Percentiles rank a stretch among this genome's conserved stretches.
Conservation (phyloP, 2,888 invertebrate genomes). For the Frankliniella intonsa region DNA sequence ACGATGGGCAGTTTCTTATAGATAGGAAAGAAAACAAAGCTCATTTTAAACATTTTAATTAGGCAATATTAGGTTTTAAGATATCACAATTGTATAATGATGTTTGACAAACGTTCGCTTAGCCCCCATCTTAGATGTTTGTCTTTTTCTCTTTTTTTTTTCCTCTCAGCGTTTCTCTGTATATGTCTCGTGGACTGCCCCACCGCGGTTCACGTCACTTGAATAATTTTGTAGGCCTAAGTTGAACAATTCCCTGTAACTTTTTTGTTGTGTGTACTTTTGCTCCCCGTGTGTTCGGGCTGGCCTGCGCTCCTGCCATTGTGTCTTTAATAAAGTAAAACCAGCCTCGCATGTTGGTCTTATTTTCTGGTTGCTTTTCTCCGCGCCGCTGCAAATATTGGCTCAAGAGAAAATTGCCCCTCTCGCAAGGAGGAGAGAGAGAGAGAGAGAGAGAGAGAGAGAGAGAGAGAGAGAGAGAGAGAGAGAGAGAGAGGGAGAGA, state of each 20-base stretch:
- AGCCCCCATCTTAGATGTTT: neutral
- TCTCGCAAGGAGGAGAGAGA: neutral
- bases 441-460: neutral
- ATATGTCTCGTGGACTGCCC: neutral
- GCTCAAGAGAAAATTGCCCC: conserved; percentile 22
- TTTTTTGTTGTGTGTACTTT: neutral
- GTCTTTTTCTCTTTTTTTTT: neutral
- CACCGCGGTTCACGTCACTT: neutral
- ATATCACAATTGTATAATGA: too few relatives aligned
- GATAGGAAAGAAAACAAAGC: too few relatives aligned
- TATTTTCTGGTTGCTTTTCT: neutral
- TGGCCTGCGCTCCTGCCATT: neutral
- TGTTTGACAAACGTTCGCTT: neutral
- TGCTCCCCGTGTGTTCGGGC: neutral
- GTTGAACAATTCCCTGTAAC: neutral
- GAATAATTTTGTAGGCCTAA: neutral
- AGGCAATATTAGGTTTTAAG: too few relatives aligned
- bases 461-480: neutral
- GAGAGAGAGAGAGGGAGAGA: neutral
- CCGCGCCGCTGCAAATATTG: conserved; percentile 11
- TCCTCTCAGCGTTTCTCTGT: neutral
- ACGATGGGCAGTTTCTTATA: too few relatives aligned
- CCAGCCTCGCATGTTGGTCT: neutral
- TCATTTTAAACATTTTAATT: too few relatives aligned
- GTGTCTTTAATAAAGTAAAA: conserved; percentile 15